Percentiles rank a stretch among this genome's conserved stretches.
Evolutionary conservation across 1,140 invertebrate genomes (phyloP).

Genomic region (Drosophila cardini): DNA sequence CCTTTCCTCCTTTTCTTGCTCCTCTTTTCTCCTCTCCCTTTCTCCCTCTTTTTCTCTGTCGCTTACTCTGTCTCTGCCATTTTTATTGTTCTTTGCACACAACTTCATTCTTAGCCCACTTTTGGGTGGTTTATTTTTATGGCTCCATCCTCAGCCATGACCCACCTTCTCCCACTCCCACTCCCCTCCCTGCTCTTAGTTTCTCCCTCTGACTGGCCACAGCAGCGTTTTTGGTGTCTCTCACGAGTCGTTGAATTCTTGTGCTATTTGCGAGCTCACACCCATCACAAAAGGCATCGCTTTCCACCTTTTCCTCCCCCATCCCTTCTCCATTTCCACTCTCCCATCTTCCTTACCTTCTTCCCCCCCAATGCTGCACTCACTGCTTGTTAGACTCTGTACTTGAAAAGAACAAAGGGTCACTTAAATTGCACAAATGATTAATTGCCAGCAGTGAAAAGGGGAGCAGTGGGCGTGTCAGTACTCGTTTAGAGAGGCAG

Average conservation of each 20-base stretch:
- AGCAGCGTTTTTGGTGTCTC: conserved; percentile 45
- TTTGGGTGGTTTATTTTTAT: conserved; percentile 81
- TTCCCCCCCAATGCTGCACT: too few relatives aligned
- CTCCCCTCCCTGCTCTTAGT: neutral
- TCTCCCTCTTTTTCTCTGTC: neutral
- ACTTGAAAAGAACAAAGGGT: too few relatives aligned
- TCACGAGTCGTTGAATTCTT: conserved; percentile 67
- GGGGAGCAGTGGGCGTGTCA: too few relatives aligned
- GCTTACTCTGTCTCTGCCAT: conserved; percentile 50
- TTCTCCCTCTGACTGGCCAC: neutral
- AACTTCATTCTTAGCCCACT: conserved; percentile 80
- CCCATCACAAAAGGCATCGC: conserved; percentile 42
- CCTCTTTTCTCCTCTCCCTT: too few relatives aligned
- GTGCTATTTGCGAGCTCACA: conserved; percentile 74
- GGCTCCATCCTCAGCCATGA: conserved; percentile 59
- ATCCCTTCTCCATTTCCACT: neutral
- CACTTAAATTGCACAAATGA: too few relatives aligned
- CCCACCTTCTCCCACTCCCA: neutral
- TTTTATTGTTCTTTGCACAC: conserved; percentile 82
- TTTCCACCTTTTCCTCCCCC: neutral
- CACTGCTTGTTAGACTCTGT: too few relatives aligned
- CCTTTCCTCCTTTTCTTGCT: neutral
- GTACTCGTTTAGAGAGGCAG: too few relatives aligned
- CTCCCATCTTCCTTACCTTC: neutral
- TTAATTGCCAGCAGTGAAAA: too few relatives aligned